Evolutionary conservation across 2,797 vertebrate genomes (phyloP), one percentile per base, ranked within the genome.

Genomic region (Myripristis jacobus): DNA sequence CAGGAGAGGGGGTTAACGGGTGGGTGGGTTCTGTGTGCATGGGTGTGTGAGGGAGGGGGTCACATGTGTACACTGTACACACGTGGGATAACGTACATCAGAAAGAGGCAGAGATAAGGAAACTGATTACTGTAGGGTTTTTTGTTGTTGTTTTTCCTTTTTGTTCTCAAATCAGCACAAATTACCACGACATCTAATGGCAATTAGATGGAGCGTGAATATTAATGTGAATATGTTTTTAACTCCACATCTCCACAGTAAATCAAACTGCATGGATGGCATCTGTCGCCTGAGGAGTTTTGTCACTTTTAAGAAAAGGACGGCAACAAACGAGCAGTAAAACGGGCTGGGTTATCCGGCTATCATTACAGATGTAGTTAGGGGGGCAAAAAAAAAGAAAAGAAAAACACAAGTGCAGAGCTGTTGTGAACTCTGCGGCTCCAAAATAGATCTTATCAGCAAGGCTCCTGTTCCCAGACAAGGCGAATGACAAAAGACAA

Each of bases 361-460:
- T 70, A 73, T 82, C 82, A 80, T 77, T 85, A 77, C 77, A 86
- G 50, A 70, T 21, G 3, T 48, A 29, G 61, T 70, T 60, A n/a
- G n/a, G n/a, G 6, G 19, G 2, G 27, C 25, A 36, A 62, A 48
- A 57, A 84, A 84, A 70, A 56, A 64, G 70, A 70, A 51, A 61
- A 72, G 60, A 77, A 75, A 76, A 80, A 73, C 59, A 81, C 21
- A 79, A 57, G 79, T 31, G 55, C 24, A 53, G 47, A 50, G 53
- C 38, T 56, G 43, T 70, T 51, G 44, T 73, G 70, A 81, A 81
- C 58, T 73, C 41, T 25, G 54, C 21, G 70, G 71, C 88, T 89
- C 87, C 84, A 87, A 79, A 87, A 87, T 81, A 88, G 89, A 89
- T 89, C 65, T 85, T 87, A 91, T 91, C 87, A 82, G 51, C 24